Evolutionary conservation across 2,113 vertebrate genomes (phyloP), one percentile per base, ranked within the genome.

Genomic region (Neolamprologus toae): DNA sequence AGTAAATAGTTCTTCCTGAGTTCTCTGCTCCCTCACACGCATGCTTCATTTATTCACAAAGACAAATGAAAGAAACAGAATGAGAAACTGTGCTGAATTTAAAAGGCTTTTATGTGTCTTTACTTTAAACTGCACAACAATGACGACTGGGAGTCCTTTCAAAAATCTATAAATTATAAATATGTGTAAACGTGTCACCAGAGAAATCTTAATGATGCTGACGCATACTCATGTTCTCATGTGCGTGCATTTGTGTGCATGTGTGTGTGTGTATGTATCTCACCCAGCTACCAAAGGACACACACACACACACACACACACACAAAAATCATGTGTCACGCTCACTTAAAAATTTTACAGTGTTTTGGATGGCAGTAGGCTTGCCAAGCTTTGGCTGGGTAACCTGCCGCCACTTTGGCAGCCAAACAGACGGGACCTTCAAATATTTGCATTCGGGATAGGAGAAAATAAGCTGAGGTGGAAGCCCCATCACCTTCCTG

Each of bases 351-450:
- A 17, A 3, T 45, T 61, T 83, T 40, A 40, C 14, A 9, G 59
- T 55, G 51, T 84, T 85, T 89, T 87, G 82, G 79, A 61, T 5
- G 19, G 40, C 23, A 16, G 33, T 55, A 33, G 33, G 73, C 35
- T 82, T 89, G 91, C 89, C 89, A 85, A 53, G 80, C 49, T 80
- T 8, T 23, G 55, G 31, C 82, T 83, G 85, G 82, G 85, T 19
- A 17, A 87, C 85, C 80, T 51, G 73, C 79, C 4, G 23, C 84
- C 80, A 79, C 61, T 9, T 83, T 89, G 89, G 91, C 91, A 55
- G 7, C 35, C 4, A 68, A 82, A 88, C 83, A 88, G 57, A 86
- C 42, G 17, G 13, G 61, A 85, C 61, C 63, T 54, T 87, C 79
- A 81, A 82, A 83, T 76, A 21, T 53, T 71, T 51, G 42, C 16